Evolutionary conservation across 2,113 vertebrate species (phyloP).

Genomic region (Apus apus): DNA sequence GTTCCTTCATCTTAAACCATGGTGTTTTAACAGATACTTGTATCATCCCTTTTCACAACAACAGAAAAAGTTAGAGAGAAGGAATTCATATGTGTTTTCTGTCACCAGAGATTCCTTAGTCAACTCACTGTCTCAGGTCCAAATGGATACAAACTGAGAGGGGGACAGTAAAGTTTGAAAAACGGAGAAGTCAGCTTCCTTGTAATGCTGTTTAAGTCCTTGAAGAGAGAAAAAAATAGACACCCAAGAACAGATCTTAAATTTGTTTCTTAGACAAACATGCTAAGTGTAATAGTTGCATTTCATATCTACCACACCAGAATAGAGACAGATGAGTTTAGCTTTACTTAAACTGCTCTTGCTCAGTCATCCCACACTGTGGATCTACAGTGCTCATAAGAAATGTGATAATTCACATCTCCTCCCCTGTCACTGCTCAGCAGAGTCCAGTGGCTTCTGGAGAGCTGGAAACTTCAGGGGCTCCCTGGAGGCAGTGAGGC

Average conservation of each 20-base stretch:
- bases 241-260: neutral
- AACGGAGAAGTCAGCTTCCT: neutral
- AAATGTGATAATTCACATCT: neutral
- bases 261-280: neutral
- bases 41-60: neutral
- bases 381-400: neutral
- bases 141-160: neutral
- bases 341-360: neutral
- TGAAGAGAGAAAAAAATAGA: neutral
- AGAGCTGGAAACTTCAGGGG: no score
- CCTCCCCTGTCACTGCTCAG: neutral
- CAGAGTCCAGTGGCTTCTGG: neutral
- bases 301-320: neutral
- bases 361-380: neutral
- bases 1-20: neutral
- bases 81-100: neutral
- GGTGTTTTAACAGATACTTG: neutral
- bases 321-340: neutral
- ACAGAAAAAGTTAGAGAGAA: neutral
- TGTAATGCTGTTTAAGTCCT: neutral
- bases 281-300: fast-evolving
- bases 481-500: fast-evolving
- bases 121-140: neutral
- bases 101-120: neutral
- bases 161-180: neutral